Conservation (phyloP, 2,113 vertebrate species). For the Pelodiscus sinensis region DNA sequence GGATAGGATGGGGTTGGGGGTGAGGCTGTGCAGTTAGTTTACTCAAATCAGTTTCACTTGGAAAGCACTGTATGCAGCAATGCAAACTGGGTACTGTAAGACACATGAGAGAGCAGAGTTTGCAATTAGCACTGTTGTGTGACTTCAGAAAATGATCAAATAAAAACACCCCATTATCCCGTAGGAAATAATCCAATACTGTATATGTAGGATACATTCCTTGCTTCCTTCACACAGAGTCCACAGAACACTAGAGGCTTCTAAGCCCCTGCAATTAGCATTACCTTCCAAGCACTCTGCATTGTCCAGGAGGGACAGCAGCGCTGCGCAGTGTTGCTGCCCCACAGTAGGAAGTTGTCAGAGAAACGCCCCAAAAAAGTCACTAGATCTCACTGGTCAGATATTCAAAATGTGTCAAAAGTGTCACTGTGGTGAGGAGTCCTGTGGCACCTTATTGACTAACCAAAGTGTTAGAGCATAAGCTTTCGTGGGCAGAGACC, state of each 20-base stretch:
- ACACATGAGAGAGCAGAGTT: background rate
- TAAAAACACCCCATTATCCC: background rate
- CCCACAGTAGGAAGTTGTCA: no score
- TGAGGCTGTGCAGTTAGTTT: background rate
- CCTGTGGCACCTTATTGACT: no score
- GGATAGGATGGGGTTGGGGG: background rate
- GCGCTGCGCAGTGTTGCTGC: no score
- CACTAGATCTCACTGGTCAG: no score
- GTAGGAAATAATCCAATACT: background rate
- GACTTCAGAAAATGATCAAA: background rate
- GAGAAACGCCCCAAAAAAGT: no score
- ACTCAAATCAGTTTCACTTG: background rate
- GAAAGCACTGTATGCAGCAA: fast-evolving
- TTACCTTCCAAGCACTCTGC: background rate
- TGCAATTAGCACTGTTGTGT: background rate
- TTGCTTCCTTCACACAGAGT: background rate
- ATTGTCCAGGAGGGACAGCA: no score
- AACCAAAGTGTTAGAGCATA: no score
- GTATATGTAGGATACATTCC: background rate
- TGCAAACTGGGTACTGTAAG: background rate
- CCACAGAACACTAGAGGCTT: background rate
- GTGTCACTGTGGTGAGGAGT: no score
- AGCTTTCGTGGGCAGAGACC: no score
- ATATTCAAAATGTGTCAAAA: no score
- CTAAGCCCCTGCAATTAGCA: background rate